Percentiles rank a stretch among this genome's conserved stretches.
Evolutionary conservation across 2,888 invertebrate species (phyloP).

Genomic region (Cactoblastis cactorum): DNA sequence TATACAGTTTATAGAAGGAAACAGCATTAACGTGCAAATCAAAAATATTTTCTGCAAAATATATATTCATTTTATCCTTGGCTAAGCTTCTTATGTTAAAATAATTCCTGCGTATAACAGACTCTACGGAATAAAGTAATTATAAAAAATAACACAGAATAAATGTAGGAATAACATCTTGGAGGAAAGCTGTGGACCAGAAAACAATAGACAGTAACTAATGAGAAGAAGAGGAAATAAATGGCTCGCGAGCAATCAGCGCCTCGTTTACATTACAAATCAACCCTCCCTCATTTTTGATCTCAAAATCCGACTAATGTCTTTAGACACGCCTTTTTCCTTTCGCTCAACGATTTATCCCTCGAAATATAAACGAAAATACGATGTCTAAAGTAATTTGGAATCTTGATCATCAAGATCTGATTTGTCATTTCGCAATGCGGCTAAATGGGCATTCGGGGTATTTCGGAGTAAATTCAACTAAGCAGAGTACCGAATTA

Average conservation of each 20-base stretch:
- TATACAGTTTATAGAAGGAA: no score
- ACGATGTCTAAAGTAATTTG: conserved; percentile 8
- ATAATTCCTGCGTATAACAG: no score
- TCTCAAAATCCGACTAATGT: conserved; percentile 2
- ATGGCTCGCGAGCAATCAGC: not conserved
- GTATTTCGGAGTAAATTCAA: conserved; percentile 11
- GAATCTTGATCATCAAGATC: conserved; percentile 3
- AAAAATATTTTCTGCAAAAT: no score
- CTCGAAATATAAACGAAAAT: not conserved
- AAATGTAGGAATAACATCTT: not conserved
- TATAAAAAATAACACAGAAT: not conserved
- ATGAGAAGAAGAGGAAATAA: not conserved
- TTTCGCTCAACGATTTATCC: not conserved
- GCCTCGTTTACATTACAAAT: not conserved
- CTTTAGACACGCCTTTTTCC: conserved; percentile 4
- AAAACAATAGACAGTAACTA: conserved; percentile 3
- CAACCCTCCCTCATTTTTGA: not conserved
- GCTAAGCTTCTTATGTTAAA: no score
- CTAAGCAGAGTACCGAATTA: conserved; percentile 19
- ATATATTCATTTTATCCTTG: no score
- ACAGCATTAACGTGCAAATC: no score
- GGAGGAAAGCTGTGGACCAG: not conserved
- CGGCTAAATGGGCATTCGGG: conserved; percentile 15
- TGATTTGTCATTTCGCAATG: conserved; percentile 6
- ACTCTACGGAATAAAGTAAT: not conserved